Evolutionary conservation across 2,797 vertebrate species (phyloP).

Genomic region (Fistularia tabacaria): DNA sequence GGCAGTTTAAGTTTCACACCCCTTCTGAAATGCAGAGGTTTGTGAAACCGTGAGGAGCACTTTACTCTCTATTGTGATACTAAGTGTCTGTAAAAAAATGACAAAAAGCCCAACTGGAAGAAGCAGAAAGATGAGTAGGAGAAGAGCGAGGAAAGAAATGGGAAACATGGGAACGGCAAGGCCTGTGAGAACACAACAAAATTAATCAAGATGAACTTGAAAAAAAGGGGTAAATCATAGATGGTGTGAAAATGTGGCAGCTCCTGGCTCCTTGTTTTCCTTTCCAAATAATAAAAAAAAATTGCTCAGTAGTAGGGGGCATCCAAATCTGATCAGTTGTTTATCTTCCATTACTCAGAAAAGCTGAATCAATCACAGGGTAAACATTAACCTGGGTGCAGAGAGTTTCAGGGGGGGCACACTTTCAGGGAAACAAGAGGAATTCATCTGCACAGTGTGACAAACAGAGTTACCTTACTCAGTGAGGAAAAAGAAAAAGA

Average conservation of each 20-base stretch:
- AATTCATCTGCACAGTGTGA: constrained; percentile 30
- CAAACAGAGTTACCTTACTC: constrained; percentile 23
- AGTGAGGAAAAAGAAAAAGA: constrained; percentile 1
- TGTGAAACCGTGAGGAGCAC: constrained; percentile 34
- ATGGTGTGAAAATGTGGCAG: constrained; percentile 46
- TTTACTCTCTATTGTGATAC: constrained; percentile 32
- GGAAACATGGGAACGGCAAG: background rate
- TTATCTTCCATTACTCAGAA: constrained; percentile 53
- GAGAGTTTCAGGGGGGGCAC: constrained; percentile 34
- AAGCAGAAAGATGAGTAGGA: background rate
- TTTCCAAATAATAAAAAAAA: constrained; percentile 42
- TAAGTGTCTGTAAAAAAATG: constrained; percentile 20
- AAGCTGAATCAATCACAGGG: constrained; percentile 52
- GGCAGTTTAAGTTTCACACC: constrained; percentile 42
- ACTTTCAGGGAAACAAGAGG: constrained; percentile 40
- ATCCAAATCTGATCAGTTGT: constrained; percentile 49
- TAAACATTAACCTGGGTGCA: constrained; percentile 59
- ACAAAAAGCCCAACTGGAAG: constrained; percentile 16
- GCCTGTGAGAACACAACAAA: no score
- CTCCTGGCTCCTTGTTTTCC: constrained; percentile 36
- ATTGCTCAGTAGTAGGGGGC: constrained; percentile 38
- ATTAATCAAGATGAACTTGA: constrained; percentile 21
- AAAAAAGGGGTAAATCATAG: constrained; percentile 52
- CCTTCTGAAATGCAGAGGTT: constrained; percentile 32
- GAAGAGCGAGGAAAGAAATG: constrained; percentile 7